Evolutionary conservation across 2,113 vertebrate species (phyloP), one percentile per base, ranked within the genome.

Genomic region (Naja naja): DNA sequence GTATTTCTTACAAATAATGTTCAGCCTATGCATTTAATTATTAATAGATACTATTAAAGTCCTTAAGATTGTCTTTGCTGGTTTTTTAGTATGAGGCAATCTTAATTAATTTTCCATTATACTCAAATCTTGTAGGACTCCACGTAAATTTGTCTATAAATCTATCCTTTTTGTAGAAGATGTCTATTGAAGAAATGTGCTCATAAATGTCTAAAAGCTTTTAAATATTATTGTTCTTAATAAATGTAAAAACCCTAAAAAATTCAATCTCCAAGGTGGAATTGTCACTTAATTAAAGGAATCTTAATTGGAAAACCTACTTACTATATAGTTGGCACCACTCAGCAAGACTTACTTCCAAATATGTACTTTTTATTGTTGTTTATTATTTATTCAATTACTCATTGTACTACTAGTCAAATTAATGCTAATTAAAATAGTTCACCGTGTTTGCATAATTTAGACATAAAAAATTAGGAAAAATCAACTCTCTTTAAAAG

Each of bases 31-130:
- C 34, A 81, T 81, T 81, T 81, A 49, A 49, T 49, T 9, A 49
- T 49, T 49, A 81, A 81, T 39, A 81, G 69, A 81, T 39, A 74
- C 5, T 39, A 34, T 34, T 39, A 39, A 81, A 81, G 34, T 22
- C 69, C 69, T 81, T 81, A 81, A 43, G 18, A 7, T 81, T 81
- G 43, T 81, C 20, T 81, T 39, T 22, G 74, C 45, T 85, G 89
- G 88, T 53, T 45, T 60, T 56, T 90, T 90, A 90, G 16, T 93
- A 87, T 81, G 90, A 43, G 74, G 54, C 85, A 16, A n/a, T 90
- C 2, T 4, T 90, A 86, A 93, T 90, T 93, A 90, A 93, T 93
- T 93, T 86, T 92, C 91, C 60, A 88, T 92, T 92, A 92, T 27
- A 54, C 25, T 92, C 88, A 87, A 92, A 87, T 81, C 74, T 93